These are phyloP conservation scores for Prunella strophiata DNA, from an alignment of 2,797 vertebrate genomes.

Conservation along the genomic window DNA sequence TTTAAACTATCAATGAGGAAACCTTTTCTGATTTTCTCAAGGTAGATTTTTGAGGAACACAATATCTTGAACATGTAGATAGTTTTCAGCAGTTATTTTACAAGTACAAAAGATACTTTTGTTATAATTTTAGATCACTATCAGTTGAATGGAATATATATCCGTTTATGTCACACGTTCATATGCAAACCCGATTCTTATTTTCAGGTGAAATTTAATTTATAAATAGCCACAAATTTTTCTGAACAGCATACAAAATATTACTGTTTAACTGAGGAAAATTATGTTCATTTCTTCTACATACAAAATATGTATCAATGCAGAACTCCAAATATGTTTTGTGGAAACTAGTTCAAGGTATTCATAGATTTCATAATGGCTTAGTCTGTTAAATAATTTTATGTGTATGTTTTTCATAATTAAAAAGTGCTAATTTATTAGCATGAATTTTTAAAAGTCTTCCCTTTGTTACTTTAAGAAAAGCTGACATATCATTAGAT, in stretches of 20 bases:
- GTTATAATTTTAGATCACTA: not conserved
- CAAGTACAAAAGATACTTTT: not conserved
- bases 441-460: not conserved
- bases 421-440: not conserved
- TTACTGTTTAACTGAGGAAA: not conserved
- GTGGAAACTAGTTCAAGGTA: not conserved
- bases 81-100: not conserved
- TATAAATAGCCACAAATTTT: not conserved
- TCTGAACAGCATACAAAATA: not conserved
- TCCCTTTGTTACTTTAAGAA: not conserved
- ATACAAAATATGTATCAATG: not conserved
- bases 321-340: not conserved
- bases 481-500: not conserved
- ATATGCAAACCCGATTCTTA: not conserved
- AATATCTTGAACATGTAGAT: not conserved
- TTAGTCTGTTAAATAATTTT: not conserved
- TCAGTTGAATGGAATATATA: not conserved
- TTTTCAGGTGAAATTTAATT: not conserved
- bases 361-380: not conserved
- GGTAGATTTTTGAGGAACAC: not conserved
- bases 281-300: not conserved
- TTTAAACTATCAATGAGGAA: not conserved
- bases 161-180: not conserved
- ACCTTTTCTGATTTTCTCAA: not conserved
- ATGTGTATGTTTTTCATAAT: not conserved